Base-by-base conservation (phyloP, 2,113 vertebrate species). In the Butorides virescens region DNA sequence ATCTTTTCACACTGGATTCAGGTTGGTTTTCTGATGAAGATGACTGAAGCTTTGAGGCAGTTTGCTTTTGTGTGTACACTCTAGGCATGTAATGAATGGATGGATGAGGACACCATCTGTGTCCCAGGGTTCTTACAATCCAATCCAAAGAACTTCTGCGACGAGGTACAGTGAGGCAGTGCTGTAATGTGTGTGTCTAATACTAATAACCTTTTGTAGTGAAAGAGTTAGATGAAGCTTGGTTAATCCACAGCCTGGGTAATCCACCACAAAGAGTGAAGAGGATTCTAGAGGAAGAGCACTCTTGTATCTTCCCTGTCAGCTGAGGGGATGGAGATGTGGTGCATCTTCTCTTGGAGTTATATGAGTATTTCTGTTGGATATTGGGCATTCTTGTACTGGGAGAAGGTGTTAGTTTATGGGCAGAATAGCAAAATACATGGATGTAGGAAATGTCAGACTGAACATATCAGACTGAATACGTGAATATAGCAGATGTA, bases 1-100 rank as follows among this genome's bases (percentile, higher is more conserved):
- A 23, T 83, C 78, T 94, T 86, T 83, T 84, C 76, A 5, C 42
- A 19, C 65, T 71, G 94, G 65, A 83, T 93, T 93, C 93, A 94
- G 92, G 93, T 94, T 95, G 62, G 73, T 95, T 81, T 96, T 94
- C 70, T 78, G 74, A 50, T 67, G 17, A 65, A 76, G n/a, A 17
- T 30, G 6, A 12, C 50, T 42, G 59, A 80, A 77, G 37, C 15
- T 96, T 19, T 83, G 15, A 58, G 10, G 17, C 2, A 2, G n/a
- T 68, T 49, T 62, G 29, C 9, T 89, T 55, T 90, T 0, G 0
- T 26, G 5, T 66, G 37, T 80, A 5, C 5, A 7, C 7, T 88
- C 4, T 88, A 58, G 85, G 8, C 10, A 2, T 14, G 27, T 66
- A 70, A 32, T 55, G 65, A 50, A 29, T 13, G 26, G 21, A 30